Base-by-base conservation (phyloP, 2,113 vertebrate genomes). In the Sapayoa aenigma region DNA sequence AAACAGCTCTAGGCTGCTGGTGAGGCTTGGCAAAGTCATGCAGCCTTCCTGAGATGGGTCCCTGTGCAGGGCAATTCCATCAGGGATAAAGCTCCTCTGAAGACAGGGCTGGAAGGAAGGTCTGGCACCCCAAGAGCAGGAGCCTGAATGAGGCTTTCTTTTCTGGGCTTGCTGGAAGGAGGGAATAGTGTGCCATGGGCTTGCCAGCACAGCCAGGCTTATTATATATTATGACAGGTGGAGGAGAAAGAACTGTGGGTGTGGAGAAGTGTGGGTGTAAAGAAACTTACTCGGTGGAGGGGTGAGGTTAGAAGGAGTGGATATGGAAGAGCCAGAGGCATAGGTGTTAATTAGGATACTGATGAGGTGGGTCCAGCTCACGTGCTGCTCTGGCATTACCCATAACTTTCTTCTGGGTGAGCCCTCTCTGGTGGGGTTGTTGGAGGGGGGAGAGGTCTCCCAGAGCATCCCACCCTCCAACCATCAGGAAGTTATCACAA, bases 211-310 rank as follows among this genome's bases (percentile, higher is more conserved):
- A 86, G 75, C 67, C 88, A 55, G 46, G 41, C 47, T 81, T n/a
- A n/a, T n/a, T n/a, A 72, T 12, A 3, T 2, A 55, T 44, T 31
- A 1, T 78, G 73, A 39, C 78, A 82, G 42, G 77, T 46, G 56
- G 59, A 87, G 63, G 42, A 84, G 59, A 77, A 46, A 92, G 58
- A 75, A 55, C 1, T 33, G 68, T 62, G 76, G 83, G 67, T 80
- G 92, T 59, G 83, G 90, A 95, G 85, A 71, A 77, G 35, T 59
- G 89, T 97, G 86, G 96, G 94, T 63, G 95, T 60, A 89, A 31
- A 94, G 92, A 93, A 95, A 86, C 88, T 76, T 31, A 33, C 46
- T 83, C 56, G 39, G 52, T 35, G 73, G 21, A 92, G 65, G 46
- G 85, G 71, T 9, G 90, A 95, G 94, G 59, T n/a, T 74, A 80